phyloP scores from a whole-genome alignment of 2,888 invertebrate genomes.

The Scaptomyza tumidula region DNA sequence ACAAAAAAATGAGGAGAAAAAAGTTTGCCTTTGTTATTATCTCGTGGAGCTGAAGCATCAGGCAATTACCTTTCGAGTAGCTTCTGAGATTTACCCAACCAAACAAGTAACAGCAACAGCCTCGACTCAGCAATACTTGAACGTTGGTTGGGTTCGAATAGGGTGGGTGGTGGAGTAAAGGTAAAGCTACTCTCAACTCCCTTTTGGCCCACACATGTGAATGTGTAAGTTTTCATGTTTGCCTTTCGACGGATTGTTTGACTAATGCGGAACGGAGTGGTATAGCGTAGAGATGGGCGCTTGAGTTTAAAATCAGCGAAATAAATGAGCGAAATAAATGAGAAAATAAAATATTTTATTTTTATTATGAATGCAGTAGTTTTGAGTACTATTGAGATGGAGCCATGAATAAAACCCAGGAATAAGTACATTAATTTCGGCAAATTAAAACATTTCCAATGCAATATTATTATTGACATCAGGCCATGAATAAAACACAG shows the following conservation, averaged over 20 bases:
- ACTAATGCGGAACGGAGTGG: conserved; percentile 4
- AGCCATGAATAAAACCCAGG: too few relatives aligned
- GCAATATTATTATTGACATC: too few relatives aligned
- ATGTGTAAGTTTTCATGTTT: conserved; percentile 29
- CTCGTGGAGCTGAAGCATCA: conserved; percentile 68
- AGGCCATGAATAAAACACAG: too few relatives aligned
- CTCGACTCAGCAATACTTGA: conserved; percentile 7
- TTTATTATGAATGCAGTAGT: too few relatives aligned
- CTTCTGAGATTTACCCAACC: conserved; percentile 66
- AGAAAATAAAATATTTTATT: too few relatives aligned
- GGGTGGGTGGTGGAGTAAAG: too few relatives aligned
- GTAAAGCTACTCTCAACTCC: conserved; percentile 7
- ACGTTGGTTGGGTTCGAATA: too few relatives aligned
- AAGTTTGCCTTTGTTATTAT: conserved; percentile 78
- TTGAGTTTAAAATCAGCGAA: neutral
- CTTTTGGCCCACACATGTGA: conserved; percentile 24
- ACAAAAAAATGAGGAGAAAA: conserved; percentile 42
- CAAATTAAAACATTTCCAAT: too few relatives aligned
- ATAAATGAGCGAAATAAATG: neutral
- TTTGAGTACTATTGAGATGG: too few relatives aligned
- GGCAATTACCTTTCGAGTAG: conserved; percentile 77
- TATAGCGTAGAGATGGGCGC: conserved; percentile 7
- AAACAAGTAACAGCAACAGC: conserved; percentile 1
- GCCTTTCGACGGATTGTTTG: conserved; percentile 40
- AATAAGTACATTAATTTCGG: too few relatives aligned